Evolutionary conservation across 1,140 invertebrate species (phyloP), one percentile per base, ranked within the genome.

Genomic region (Eurosta solidaginis): DNA sequence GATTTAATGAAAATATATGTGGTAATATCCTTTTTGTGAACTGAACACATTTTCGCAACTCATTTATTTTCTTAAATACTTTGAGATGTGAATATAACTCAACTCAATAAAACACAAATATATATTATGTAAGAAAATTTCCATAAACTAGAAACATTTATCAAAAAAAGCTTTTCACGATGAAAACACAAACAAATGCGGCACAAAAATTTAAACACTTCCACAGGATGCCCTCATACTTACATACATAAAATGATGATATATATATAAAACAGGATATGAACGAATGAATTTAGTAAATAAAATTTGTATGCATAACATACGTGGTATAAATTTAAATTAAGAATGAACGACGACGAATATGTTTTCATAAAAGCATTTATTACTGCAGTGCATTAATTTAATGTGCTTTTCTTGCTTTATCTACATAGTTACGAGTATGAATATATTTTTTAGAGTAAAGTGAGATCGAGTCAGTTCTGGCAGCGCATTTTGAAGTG

Each of bases 261-360:
- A n/a, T n/a, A n/a, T n/a, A n/a, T n/a, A n/a, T n/a, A 68, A 68
- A 68, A 29, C 29, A 68, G 59, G 59, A 68, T 68, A 42, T 14
- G 59, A 68, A 68, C 22, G 59, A 68, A 68, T 68, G 59, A 68
- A 68, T 68, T 68, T n/a, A 33, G 59, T 68, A 68, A 68, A 68
- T 68, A 68, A 68, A 68, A 68, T 68, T 68, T 68, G 59, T 68
- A 68, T 68, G 59, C 59, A 68, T 40, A 68, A 42, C 59, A 68
- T 68, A 40, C n/a, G n/a, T 40, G 59, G 59, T 68, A 68, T 68
- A 68, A 68, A 68, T 68, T 68, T 68, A 68, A 68, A 68, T 68
- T 68, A 68, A 68, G 59, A 40, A 14, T 17, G 59, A 68, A n/a
- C 59, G 59, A n/a, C 59, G 59, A 68, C 33, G 59, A 68, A 68